Evolutionary conservation across 1,140 invertebrate species (phyloP).

Genomic region (Pentalonia nigronervosa): DNA sequence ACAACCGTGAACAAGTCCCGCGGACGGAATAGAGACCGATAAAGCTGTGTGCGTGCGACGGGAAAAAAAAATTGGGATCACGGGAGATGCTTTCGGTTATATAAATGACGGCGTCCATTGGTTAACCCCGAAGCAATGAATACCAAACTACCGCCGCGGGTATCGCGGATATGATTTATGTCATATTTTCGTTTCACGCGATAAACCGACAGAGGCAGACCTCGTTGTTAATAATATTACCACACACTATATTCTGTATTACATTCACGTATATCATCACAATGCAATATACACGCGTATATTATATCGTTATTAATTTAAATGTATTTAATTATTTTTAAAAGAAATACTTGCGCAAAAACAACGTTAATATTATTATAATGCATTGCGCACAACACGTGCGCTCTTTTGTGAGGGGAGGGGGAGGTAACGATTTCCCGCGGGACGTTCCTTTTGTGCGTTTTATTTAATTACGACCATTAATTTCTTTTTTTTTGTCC

Average conservation of each 20-base stretch:
- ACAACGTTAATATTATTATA: background rate
- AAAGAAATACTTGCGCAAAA: background rate
- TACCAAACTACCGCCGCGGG: background rate
- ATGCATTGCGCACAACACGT: background rate
- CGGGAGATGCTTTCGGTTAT: conserved; percentile 26
- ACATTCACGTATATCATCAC: background rate
- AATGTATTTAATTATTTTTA: background rate
- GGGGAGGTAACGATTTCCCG: conserved; percentile 35
- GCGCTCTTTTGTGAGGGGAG: background rate
- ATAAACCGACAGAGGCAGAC: conserved; percentile 25
- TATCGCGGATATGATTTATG: conserved; percentile 33
- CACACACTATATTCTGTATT: background rate
- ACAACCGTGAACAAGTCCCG: background rate
- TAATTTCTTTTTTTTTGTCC: conserved; percentile 28
- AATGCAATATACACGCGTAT: background rate
- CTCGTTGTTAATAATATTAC: background rate
- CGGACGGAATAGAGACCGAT: background rate
- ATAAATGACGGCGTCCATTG: conserved; percentile 45
- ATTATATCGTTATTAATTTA: background rate
- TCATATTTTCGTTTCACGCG: conserved; percentile 37
- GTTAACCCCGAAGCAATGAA: conserved; percentile 47
- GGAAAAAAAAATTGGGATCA: background rate
- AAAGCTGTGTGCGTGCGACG: background rate
- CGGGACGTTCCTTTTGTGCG: conserved; percentile 41
- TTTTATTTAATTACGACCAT: conserved; percentile 49